Evolutionary conservation across 2,888 invertebrate genomes (phyloP).

Genomic region (Eremobia ochroleuca): DNA sequence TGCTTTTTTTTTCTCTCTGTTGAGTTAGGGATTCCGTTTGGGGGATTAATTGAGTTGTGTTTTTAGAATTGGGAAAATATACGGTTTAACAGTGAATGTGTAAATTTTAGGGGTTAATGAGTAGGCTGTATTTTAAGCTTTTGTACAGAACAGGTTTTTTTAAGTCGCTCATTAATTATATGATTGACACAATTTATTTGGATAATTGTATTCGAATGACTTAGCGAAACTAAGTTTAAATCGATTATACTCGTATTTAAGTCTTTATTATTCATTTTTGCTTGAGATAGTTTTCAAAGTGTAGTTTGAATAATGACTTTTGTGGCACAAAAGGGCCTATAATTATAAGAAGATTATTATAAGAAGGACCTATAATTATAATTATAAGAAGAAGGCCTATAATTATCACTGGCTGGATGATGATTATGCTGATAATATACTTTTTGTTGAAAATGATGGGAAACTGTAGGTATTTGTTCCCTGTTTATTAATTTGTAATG

Average conservation of each 20-base stretch:
- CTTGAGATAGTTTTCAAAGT: no score
- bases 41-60: conserved; percentile 46
- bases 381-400: no score
- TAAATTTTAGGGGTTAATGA: neutral
- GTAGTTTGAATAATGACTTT: no score
- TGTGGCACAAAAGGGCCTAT: no score
- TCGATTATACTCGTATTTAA: no score
- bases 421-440: neutral
- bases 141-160: neutral
- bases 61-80: conserved; percentile 18
- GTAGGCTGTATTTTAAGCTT: neutral
- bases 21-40: conserved; percentile 31
- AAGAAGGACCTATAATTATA: no score
- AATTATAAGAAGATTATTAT: no score
- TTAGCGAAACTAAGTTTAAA: no score
- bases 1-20: conserved; percentile 18
- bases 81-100: neutral
- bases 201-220: neutral
- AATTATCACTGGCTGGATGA: neutral
- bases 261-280: no score
- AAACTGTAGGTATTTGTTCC: neutral
- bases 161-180: neutral
- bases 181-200: neutral
- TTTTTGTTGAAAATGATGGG: neutral
- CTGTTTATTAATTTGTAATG: neutral